Evolutionary conservation across 2,797 vertebrate genomes (phyloP), one percentile per base, ranked within the genome.

Genomic region (Poeciliopsis gracilis): DNA sequence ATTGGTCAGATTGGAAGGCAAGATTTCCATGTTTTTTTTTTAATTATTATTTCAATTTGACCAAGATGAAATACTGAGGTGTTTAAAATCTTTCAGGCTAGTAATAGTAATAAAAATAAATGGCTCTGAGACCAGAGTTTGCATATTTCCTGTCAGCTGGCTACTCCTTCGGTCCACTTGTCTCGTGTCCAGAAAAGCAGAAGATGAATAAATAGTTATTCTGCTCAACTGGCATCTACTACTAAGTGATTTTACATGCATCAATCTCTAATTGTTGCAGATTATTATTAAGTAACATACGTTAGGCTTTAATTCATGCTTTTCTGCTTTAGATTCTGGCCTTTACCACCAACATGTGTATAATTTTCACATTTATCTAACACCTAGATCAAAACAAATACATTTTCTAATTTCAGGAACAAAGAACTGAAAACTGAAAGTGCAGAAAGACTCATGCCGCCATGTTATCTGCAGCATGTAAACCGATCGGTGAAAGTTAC

Each of bases 401-500:
- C 20, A 23, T 67, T 18, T 67, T 67, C 9, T 10, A 36, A 63
- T 36, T 9, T 63, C 15, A 61, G 59, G 13, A 61, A 61, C 59
- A 61, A 61, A 61, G 30, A 61, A 33, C 59, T 33, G 30, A 53
- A 10, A 53, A 53, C 49, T 53, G 8, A 53, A 25, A 53, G 49
- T 53, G 20, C 49, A 53, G 49, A 9, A 25, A 3, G 20, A 51
- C 49, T 53, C n/a, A 30, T 15, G 28, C 11, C 0, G 1, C 30
- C 30, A 66, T 20, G 18, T 9, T 20, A 66, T 10, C 16, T 18
- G 18, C 61, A 30, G n/a, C 28, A 47, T 47, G 6, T 30, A 30
- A 10, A 59, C 0, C 63, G 59, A 85, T 76, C 80, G 51, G 69
- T 10, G 28, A 78, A 80, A 77, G 84, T 77, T 67, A 59, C 36